Base-by-base conservation (phyloP, 2,888 invertebrate species). In the Tachina lurida region DNA sequence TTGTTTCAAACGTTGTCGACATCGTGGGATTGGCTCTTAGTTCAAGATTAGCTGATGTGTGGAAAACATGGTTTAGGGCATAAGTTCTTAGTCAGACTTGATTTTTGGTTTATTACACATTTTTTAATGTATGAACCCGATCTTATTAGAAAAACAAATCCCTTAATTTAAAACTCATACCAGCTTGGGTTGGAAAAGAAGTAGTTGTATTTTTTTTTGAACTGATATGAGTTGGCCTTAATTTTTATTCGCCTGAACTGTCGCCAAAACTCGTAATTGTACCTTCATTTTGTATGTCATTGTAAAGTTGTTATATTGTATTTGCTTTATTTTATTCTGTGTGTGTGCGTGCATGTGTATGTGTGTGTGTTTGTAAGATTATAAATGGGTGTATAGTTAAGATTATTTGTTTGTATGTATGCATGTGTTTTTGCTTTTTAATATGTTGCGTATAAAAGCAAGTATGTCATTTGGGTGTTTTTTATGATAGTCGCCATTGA, bases 401-500 rank as follows among this genome's bases (percentile, higher is more conserved):
- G 77, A 58, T 76, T 68, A 41, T 77, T 39, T 54, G n/a, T 17
- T 31, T 7, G 22, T 52, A 13, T 41, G 49, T 19, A 13, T 47
- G 52, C 56, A 15, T 17, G 19, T 74, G 58, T 65, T 10, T 49
- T 49, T 74, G 39, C 17, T 45, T 75, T 82, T 85, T 76, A 83
- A 79, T 86, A 83, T 73, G 79, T 68, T 86, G 86, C 86, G 86
- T 83, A 78, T 63, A 58, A 75, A 75, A 79, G 74, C 71, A 65
- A 62, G 73, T 81, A 79, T 87, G 85, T 87, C 87, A 87, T 87
- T 87, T 84, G 76, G 73, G 67, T 77, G 86, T 88, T 91, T 89
- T 91, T 91, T 91, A 91, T 91, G 91, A 90, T 89, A 84, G 83
- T 89, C 89, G 87, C 88, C 89, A 90, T 89, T 91, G 91, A 91